Evolutionary conservation across 2,797 vertebrate genomes (phyloP).

Genomic region (Coregonus sp.): DNA sequence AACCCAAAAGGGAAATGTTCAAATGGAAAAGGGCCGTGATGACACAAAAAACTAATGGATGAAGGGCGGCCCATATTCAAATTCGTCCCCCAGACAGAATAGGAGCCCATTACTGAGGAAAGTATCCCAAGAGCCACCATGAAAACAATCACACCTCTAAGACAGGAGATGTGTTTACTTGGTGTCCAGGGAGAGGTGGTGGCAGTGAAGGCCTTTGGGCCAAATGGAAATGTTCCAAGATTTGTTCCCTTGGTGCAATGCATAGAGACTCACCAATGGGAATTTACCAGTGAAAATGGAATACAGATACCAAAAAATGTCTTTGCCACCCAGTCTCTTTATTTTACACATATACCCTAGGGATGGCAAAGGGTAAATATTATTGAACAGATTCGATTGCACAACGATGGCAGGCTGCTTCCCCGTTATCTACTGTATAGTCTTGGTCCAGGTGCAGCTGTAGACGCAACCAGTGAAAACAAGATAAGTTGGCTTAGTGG

Average conservation of each 20-base stretch:
- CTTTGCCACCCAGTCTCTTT: background rate
- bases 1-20: background rate
- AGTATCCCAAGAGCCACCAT: slow-evolving; percentile 50
- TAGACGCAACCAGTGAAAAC: background rate
- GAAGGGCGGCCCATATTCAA: slow-evolving; percentile 62
- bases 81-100: slow-evolving; percentile 61
- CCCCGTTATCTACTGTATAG: too few species aligned
- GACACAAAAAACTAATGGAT: slow-evolving; percentile 63
- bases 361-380: background rate
- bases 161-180: slow-evolving; percentile 46
- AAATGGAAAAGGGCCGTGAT: slow-evolving; percentile 41
- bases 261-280: slow-evolving; percentile 11
- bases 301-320: background rate
- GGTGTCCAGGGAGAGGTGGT: slow-evolving; percentile 46
- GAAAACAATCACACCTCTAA: background rate
- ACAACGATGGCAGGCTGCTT: background rate
- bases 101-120: slow-evolving; percentile 67
- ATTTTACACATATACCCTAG: background rate
- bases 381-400: background rate
- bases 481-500: too few species aligned
- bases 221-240: slow-evolving; percentile 65
- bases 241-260: slow-evolving; percentile 12
- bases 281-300: background rate
- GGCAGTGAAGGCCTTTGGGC: slow-evolving; percentile 16
- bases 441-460: background rate